Percentiles rank a stretch among this genome's conserved stretches.
phyloP scores from a whole-genome alignment of 2,888 invertebrate genomes.

The Nezara viridula region DNA sequence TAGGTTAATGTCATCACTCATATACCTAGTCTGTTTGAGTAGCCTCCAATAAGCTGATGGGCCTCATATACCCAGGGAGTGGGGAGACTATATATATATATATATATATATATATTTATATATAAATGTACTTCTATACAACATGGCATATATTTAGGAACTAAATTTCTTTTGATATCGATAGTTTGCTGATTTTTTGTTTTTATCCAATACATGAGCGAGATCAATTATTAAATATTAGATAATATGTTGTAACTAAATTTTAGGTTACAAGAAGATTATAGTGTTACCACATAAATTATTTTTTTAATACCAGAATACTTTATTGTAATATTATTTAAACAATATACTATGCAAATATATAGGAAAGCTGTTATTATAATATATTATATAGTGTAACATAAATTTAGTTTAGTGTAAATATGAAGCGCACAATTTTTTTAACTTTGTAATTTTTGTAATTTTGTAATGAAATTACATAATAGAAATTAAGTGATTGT shows the following conservation, averaged over 20 bases:
- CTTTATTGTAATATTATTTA: slow-evolving; percentile 1
- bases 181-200: not conserved
- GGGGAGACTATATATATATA: too few species aligned
- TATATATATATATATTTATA: too few species aligned
- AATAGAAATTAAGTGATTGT: slow-evolving; percentile 43
- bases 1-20: too few species aligned
- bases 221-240: not conserved
- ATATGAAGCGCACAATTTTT: slow-evolving; percentile 47
- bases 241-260: not conserved
- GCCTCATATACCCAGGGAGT: too few species aligned
- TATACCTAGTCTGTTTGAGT: too few species aligned
- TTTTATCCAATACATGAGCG: not conserved
- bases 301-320: not conserved
- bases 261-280: not conserved
- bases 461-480: slow-evolving; percentile 54
- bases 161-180: not conserved
- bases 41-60: too few species aligned
- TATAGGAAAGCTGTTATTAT: not conserved
- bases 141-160: too few species aligned
- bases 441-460: slow-evolving; percentile 59
- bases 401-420: not conserved
- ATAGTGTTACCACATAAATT: not conserved
- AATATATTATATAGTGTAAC: not conserved
- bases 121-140: too few species aligned
- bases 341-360: not conserved